Conservation (phyloP, 1,140 invertebrate species). For the Coenobita brevimanus region DNA sequence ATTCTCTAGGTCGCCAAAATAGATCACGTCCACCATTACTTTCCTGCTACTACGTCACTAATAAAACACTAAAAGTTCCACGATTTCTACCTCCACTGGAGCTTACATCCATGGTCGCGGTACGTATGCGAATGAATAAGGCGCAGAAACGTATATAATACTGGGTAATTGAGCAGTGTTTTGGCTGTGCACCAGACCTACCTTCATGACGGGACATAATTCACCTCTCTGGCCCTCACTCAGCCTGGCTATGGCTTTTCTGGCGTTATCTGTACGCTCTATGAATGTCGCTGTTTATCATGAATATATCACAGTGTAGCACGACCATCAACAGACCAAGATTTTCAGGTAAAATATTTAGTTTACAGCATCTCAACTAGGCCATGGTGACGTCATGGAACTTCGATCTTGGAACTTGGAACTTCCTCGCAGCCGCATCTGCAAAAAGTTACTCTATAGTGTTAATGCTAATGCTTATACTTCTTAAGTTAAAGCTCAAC, state of each 20-base stretch:
- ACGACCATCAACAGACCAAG: constrained; percentile 58
- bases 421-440: constrained; percentile 53
- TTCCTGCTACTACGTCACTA: too few relatives aligned
- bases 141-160: constrained; percentile 20
- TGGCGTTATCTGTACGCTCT: constrained; percentile 61
- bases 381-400: constrained; percentile 63
- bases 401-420: constrained; percentile 66
- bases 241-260: constrained; percentile 43
- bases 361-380: constrained; percentile 60
- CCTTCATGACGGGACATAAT: constrained; percentile 65
- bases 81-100: neutral
- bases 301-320: constrained; percentile 55
- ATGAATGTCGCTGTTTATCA: constrained; percentile 57
- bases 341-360: constrained; percentile 59
- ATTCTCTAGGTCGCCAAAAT: too few relatives aligned
- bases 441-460: too few relatives aligned
- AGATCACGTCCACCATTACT: too few relatives aligned
- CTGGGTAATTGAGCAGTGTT: neutral
- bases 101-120: neutral
- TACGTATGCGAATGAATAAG: neutral
- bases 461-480: too few relatives aligned
- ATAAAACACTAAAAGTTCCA: too few relatives aligned
- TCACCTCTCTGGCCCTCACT: constrained; percentile 22
- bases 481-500: too few relatives aligned
- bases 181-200: constrained; percentile 44